Percentiles rank a stretch among this genome's conserved stretches.
phyloP scores from a whole-genome alignment of 2,888 invertebrate species.

The Pristionchus fissidentatus region DNA sequence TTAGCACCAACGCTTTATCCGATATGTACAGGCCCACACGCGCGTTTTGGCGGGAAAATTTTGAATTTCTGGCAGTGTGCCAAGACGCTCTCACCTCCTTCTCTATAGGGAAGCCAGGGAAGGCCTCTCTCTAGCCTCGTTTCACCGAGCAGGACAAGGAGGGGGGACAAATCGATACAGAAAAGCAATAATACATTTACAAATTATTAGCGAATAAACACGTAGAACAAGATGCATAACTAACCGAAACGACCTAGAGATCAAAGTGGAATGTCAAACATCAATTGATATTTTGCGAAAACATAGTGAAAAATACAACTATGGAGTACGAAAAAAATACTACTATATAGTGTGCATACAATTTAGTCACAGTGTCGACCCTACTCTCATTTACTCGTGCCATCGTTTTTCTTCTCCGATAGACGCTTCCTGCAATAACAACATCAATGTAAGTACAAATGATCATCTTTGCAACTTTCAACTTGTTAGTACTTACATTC shows the following conservation, averaged over 20 bases:
- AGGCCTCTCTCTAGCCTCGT: too few relatives aligned
- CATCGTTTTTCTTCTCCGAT: not conserved
- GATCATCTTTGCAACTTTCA: not conserved
- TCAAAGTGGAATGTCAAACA: constrained; percentile 24
- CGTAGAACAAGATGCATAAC: not conserved
- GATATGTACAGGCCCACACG: too few relatives aligned
- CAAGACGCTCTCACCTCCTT: too few relatives aligned
- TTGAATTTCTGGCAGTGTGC: too few relatives aligned
- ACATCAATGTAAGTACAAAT: not conserved
- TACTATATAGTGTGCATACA: not conserved
- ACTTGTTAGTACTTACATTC: not conserved
- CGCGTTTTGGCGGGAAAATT: too few relatives aligned
- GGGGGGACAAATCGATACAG: too few relatives aligned
- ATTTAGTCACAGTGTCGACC: not conserved
- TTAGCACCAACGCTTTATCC: too few relatives aligned
- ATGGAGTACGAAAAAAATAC: not conserved
- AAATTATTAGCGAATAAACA: not conserved
- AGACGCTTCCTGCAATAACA: not conserved
- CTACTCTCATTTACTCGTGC: not conserved
- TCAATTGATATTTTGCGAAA: not conserved
- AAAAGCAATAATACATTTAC: too few relatives aligned
- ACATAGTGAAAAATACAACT: not conserved
- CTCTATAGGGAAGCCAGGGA: too few relatives aligned
- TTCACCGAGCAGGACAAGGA: too few relatives aligned
- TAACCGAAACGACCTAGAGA: not conserved